Conservation (phyloP, 2,113 vertebrate genomes). For the Daubentonia madagascariensis region DNA sequence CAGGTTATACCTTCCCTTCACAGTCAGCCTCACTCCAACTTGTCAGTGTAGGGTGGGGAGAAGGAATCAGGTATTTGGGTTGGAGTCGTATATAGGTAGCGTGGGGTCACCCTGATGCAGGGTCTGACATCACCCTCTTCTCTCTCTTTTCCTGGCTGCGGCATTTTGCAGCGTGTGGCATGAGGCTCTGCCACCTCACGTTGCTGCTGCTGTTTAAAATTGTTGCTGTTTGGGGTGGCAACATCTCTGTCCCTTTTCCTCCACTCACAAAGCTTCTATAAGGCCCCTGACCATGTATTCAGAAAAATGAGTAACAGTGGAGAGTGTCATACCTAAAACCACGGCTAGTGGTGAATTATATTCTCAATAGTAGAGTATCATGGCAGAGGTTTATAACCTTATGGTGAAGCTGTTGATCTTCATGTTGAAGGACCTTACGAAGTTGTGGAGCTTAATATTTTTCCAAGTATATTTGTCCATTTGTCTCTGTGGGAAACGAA, state of each 20-base stretch:
- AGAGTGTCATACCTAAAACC: constrained; percentile 47
- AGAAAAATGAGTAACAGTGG: constrained; percentile 60
- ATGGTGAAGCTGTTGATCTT: constrained; percentile 63
- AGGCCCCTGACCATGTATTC: background rate
- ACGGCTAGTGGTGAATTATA: constrained; percentile 59
- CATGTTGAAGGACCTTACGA: constrained; percentile 58
- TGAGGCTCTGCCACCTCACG: background rate
- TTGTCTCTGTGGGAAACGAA: constrained; percentile 51
- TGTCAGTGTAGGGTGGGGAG: background rate
- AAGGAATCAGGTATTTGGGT: background rate
- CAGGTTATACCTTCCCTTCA: background rate
- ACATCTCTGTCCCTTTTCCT: background rate
- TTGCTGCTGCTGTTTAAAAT: background rate
- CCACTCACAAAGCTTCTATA: background rate
- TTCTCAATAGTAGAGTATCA: constrained; percentile 20
- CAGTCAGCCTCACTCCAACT: background rate
- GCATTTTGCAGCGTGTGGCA: background rate
- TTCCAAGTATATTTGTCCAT: constrained; percentile 48
- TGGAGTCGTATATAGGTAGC: too few species aligned
- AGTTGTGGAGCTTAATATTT: constrained; percentile 47
- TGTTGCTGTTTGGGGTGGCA: background rate
- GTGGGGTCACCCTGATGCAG: background rate
- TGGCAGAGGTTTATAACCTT: constrained; percentile 59
- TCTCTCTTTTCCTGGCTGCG: background rate
- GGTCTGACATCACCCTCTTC: accelerated